phyloP scores from a whole-genome alignment of 1,140 invertebrate species.

The Leptonema lineaticorne region DNA sequence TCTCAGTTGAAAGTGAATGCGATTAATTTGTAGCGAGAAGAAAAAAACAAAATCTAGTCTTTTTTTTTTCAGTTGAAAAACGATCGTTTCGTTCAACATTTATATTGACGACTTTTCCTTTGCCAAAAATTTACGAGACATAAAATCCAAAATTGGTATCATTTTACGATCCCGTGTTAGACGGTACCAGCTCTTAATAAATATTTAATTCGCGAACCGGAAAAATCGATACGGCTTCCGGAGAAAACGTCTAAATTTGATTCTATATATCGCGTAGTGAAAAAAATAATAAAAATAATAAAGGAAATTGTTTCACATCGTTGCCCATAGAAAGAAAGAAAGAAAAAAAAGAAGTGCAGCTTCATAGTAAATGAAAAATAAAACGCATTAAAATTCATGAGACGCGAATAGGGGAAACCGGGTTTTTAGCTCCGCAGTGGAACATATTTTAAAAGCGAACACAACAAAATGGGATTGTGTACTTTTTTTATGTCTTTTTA shows the following conservation, averaged over 20 bases:
- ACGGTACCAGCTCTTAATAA: slow-evolving; percentile 9
- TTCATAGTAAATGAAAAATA: too few species aligned
- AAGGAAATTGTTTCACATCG: not conserved
- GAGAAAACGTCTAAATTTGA: not conserved
- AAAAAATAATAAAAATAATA: not conserved
- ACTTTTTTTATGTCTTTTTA: not conserved
- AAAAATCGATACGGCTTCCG: slow-evolving; percentile 2
- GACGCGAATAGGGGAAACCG: not conserved
- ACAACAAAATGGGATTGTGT: not conserved
- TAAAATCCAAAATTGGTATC: not conserved
- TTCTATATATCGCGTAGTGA: not conserved
- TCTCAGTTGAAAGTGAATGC: too few species aligned
- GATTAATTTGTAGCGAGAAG: too few species aligned
- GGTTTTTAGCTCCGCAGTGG: not conserved
- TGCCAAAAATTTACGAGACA: slow-evolving; percentile 6
- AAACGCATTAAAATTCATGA: slow-evolving; percentile 2
- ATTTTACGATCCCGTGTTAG: not conserved
- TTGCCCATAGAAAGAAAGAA: too few species aligned
- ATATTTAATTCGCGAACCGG: slow-evolving; percentile 7
- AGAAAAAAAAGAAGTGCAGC: too few species aligned
- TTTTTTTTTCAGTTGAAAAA: too few species aligned
- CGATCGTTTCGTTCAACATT: too few species aligned
- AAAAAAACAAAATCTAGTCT: too few species aligned
- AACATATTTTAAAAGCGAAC: too few species aligned
- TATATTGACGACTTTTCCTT: too few species aligned